Evolutionary conservation across 2,888 invertebrate genomes (phyloP).

Genomic region (Papilio gigon): DNA sequence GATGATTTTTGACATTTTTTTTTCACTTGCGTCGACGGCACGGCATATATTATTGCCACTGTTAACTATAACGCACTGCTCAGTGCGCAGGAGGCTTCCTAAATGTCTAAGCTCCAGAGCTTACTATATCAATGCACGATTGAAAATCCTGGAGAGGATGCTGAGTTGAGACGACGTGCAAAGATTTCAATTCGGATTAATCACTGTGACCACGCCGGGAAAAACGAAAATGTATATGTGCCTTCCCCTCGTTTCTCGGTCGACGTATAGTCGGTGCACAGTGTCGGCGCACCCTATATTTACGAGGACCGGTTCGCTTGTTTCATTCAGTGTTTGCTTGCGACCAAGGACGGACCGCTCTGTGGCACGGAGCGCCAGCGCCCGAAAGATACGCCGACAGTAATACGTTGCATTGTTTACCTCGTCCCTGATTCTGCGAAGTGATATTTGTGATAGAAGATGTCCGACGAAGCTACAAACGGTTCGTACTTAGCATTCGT

Average conservation of each 20-base stretch:
- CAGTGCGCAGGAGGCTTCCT: too few relatives aligned
- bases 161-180: background rate
- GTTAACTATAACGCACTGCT: too few relatives aligned
- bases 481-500: conserved; percentile 18
- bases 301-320: conserved; percentile 3
- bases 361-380: background rate
- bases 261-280: background rate
- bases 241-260: background rate
- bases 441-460: conserved; percentile 3
- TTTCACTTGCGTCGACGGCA: too few relatives aligned
- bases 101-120: too few relatives aligned
- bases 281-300: conserved; percentile 4
- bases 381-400: background rate
- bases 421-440: background rate
- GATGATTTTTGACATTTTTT: too few relatives aligned
- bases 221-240: background rate
- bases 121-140: too few relatives aligned
- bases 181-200: background rate
- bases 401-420: background rate
- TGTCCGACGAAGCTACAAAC: conserved; percentile 1
- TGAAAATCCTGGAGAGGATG: too few relatives aligned
- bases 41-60: too few relatives aligned
- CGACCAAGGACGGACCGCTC: background rate
- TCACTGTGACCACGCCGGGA: background rate
- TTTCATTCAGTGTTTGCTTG: conserved; percentile 12